These are phyloP conservation scores for Numida meleagris DNA, from an alignment of 2,113 vertebrate genomes.

Conservation along the genomic window DNA sequence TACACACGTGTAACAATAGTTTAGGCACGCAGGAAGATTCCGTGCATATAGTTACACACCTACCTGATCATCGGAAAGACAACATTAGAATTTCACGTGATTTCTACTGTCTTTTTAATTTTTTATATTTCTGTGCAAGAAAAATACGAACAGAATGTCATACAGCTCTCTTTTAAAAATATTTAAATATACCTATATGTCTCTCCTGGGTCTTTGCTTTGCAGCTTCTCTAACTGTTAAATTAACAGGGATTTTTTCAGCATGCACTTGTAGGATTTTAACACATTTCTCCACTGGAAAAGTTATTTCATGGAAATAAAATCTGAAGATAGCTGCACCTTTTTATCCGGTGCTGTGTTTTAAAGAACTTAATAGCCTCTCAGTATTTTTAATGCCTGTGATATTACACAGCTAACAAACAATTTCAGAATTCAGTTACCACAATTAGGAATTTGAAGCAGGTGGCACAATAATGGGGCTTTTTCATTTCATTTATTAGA, in stretches of 20 bases:
- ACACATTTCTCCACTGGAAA: constrained; percentile 47
- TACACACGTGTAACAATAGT: background rate
- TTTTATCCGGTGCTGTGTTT: constrained; percentile 62
- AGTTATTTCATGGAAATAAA: constrained; percentile 67
- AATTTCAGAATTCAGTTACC: constrained; percentile 85
- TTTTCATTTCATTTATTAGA: constrained; percentile 82
- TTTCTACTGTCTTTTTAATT: constrained; percentile 12
- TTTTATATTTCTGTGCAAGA: background rate
- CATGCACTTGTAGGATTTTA: constrained; percentile 55
- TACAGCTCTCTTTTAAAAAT: background rate
- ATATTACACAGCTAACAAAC: constrained; percentile 81
- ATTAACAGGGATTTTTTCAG: constrained; percentile 20
- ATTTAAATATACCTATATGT: background rate
- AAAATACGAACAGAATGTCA: background rate
- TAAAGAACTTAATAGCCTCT: constrained; percentile 73
- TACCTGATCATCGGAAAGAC: background rate
- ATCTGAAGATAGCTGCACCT: constrained; percentile 50
- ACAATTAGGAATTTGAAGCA: constrained; percentile 86
- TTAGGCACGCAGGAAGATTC: background rate
- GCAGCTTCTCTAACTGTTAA: constrained; percentile 10
- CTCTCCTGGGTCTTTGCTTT: background rate
- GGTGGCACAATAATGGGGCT: constrained; percentile 84
- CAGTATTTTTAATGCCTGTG: constrained; percentile 73
- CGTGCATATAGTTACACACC: background rate
- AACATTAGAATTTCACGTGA: background rate